Evolutionary conservation across 2,797 vertebrate genomes (phyloP), one percentile per base, ranked within the genome.

Genomic region (Odontamblyopus rebecca): DNA sequence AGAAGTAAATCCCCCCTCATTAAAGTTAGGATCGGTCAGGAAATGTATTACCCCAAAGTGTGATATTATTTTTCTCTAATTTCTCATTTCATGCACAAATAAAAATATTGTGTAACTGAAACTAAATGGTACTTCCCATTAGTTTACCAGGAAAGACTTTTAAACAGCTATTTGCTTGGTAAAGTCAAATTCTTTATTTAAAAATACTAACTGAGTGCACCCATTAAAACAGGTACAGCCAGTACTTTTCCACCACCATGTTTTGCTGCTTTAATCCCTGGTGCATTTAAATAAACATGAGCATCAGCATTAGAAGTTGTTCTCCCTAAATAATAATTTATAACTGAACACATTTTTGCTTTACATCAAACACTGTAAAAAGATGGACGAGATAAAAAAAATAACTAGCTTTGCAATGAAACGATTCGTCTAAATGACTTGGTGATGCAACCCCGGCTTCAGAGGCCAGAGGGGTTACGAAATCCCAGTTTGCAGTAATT

Each of bases 391-490:
- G 60, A 35, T 61, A 11, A 13, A 67, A 83, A 30, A 77, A 73
- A n/a, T 71, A 74, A 57, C 70, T 26, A 48, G 67, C 38, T 79
- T 81, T 74, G 73, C 84, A 78, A 80, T 57, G 65, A 51, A 64
- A 71, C 56, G 54, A 83, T 79, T 62, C 44, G 38, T 80, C 74
- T 64, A 70, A 79, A 86, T 76, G 64, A 81, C 73, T 82, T 59
- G 54, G 76, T 75, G 79, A 80, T 81, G 84, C 69, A 89, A 83
- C 63, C 8, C 1, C 6, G 71, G 70, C 67, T 78, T 75, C 75
- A 32, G 78, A 72, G 70, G 73, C 64, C 72, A 78, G 75, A 75
- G 69, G 72, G 53, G 71, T 76, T 83, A 63, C 74, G 72, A 7
- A 60, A 60, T 7, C 53, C 74, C 78, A 71, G 68, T 59, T 69